These are phyloP conservation scores for Fringilla coelebs DNA, from an alignment of 2,797 vertebrate genomes.

Conservation along the genomic window DNA sequence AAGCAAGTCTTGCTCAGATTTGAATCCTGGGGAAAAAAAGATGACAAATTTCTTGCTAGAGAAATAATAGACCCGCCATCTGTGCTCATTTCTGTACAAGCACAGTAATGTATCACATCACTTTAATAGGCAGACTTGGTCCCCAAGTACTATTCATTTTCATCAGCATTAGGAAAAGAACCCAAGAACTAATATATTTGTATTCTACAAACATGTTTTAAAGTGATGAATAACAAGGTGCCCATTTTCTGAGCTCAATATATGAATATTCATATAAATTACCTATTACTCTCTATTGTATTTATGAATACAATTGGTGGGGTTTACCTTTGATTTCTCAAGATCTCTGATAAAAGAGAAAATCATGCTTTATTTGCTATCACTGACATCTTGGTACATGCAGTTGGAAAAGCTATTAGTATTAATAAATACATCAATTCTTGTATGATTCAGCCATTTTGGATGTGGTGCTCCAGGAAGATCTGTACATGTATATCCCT, in stretches of 20 bases:
- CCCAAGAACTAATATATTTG: constrained; percentile 35
- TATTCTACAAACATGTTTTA: constrained; percentile 55
- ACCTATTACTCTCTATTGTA: background rate
- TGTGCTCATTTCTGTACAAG: constrained; percentile 63
- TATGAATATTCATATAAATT: constrained; percentile 45
- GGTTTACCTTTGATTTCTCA: background rate
- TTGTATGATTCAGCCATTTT: background rate
- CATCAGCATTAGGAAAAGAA: constrained; percentile 50
- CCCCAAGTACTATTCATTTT: constrained; percentile 61
- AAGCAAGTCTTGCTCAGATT: constrained; percentile 49
- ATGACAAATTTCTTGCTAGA: constrained; percentile 44
- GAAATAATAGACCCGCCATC: constrained; percentile 62
- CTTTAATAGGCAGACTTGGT: constrained; percentile 55
- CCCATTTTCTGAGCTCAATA: constrained; percentile 16
- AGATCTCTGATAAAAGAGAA: background rate
- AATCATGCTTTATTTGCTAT: background rate
- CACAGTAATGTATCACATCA: constrained; percentile 60
- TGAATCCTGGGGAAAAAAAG: background rate
- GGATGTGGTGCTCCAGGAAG: background rate
- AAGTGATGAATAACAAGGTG: constrained; percentile 58
- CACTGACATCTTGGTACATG: background rate
- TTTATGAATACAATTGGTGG: background rate
- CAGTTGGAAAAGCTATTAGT: background rate
- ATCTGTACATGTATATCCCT: background rate
- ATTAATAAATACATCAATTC: background rate